Conservation (phyloP, 2,797 vertebrate species). For the Poeciliopsis presidionis region DNA sequence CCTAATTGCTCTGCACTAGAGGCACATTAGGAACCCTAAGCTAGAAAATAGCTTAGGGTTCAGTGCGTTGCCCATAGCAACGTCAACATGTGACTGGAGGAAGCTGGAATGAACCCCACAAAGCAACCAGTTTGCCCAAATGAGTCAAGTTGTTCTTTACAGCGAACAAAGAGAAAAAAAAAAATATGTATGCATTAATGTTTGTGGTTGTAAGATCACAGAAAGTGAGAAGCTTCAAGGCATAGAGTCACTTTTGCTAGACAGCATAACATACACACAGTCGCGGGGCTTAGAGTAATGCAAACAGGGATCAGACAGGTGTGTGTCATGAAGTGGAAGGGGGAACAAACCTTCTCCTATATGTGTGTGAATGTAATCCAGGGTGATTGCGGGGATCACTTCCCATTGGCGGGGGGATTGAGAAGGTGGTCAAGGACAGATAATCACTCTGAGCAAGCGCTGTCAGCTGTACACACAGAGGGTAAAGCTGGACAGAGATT, state of each 20-base stretch:
- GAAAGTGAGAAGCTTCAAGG: background rate
- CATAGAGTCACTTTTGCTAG: background rate
- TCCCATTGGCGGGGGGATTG: constrained; percentile 60
- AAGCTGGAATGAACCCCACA: too few species aligned
- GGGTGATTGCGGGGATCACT: constrained; percentile 67
- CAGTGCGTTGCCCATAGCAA: background rate
- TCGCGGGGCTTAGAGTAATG: constrained; percentile 52
- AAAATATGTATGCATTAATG: background rate
- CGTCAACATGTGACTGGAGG: background rate
- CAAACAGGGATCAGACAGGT: constrained; percentile 53
- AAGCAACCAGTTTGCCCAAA: background rate
- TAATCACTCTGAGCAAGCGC: constrained; percentile 69
- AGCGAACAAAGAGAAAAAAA: background rate
- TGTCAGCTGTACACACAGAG: constrained; percentile 76
- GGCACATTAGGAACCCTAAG: background rate
- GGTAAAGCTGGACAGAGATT: constrained; percentile 56
- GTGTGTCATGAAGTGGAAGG: constrained; percentile 16
- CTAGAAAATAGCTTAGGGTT: background rate
- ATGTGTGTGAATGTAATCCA: constrained; percentile 5
- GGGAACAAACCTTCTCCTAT: constrained; percentile 33
- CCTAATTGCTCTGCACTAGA: background rate
- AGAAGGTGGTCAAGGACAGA: constrained; percentile 72
- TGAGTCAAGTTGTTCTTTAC: background rate
- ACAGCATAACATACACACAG: constrained; percentile 35
- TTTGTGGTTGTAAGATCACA: background rate